Conservation (phyloP, 2,888 invertebrate species). For the Lasioglossum oenotherae region DNA sequence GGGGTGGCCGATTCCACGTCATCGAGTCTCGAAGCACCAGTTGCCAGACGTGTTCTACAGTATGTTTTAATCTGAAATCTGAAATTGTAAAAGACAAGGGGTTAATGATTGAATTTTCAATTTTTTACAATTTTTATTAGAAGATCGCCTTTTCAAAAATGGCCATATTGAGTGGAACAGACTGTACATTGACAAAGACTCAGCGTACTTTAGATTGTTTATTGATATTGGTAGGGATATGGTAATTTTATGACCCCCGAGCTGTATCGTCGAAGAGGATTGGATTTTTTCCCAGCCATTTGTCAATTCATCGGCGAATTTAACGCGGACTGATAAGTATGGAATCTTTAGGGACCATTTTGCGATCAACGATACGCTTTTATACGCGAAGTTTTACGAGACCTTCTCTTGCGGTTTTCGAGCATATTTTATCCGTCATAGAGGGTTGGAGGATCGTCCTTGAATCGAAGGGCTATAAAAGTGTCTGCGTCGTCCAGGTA, state of each 20-base stretch:
- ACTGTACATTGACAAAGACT: background rate
- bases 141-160: background rate
- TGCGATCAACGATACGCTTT: constrained; percentile 49
- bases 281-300: constrained; percentile 2
- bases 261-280: background rate
- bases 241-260: constrained; percentile 1
- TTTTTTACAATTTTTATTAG: background rate
- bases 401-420: background rate
- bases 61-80: background rate
- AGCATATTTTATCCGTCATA: constrained; percentile 30
- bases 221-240: background rate
- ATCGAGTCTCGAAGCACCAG: too few species aligned
- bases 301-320: constrained; percentile 31
- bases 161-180: background rate
- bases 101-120: background rate
- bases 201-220: background rate
- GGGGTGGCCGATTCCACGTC: too few species aligned
- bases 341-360: constrained; percentile 59
- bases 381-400: background rate
- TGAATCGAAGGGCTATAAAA: constrained; percentile 20
- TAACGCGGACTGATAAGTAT: constrained; percentile 26
- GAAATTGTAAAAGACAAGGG: background rate
- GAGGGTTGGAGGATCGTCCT: constrained; percentile 47
- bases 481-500: constrained; percentile 47
- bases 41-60: background rate